Evolutionary conservation across 2,888 invertebrate species (phyloP), one percentile per base, ranked within the genome.

Genomic region (Tridacna gigas): DNA sequence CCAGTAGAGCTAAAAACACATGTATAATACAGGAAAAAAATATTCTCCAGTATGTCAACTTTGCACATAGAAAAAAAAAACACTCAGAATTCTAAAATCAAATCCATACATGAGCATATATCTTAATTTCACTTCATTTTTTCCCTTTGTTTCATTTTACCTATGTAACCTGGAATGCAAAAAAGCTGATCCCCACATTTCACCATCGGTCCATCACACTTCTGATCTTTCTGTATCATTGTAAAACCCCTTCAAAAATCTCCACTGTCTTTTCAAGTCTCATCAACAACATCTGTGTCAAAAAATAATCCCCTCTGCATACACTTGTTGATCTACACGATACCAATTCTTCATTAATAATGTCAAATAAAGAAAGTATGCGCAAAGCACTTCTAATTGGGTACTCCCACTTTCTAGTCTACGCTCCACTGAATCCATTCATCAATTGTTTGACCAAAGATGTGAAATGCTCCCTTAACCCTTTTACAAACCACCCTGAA

Each of bases 401-500:
- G 18, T 71, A 71, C 71, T 51, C 71, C 71, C 71, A 71, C 71
- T 71, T 71, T 71, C 51, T 12, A 71, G 47, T 71, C 22, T 51
- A 71, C 51, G 71, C 71, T 47, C 26, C 47, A 47, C 48, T 51
- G 71, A 51, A n/a, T 22, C 71, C n/a, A 51, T 71, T 71, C 71
- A 71, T 26, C 25, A 25, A 71, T 71, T 71, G 71, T 71, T 71
- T 71, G 71, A 71, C 71, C 71, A 71, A 51, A 71, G 71, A 71
- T 71, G 71, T 71, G 71, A 71, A 71, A 71, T 71, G 71, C 71
- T 47, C 71, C 47, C 71, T 71, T 71, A 48, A 71, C 71, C 51
- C 22, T 71, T 71, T 45, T 71, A 37, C 37, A 37, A 37, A 37
- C 2, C 37, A 37, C 37, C 37, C 37, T 37, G 37, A 37, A 37